Evolutionary conservation across 1,140 invertebrate species (phyloP).

Genomic region (Pygmarrhopalites habei): DNA sequence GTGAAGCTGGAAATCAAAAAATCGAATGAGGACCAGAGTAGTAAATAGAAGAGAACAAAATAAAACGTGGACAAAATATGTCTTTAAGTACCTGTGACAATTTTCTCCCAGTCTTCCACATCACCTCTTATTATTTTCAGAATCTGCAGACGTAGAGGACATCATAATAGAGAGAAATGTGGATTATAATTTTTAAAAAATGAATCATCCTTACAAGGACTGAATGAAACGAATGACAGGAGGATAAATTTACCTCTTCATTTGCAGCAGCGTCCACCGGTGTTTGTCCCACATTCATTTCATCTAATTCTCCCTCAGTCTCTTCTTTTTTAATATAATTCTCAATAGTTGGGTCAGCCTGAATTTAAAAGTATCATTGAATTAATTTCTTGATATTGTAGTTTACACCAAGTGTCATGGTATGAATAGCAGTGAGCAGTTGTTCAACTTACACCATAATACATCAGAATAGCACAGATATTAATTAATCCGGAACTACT

Average conservation of each 20-base stretch:
- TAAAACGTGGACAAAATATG: too few species aligned
- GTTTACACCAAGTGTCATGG: not conserved
- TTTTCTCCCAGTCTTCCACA: constrained; percentile 20
- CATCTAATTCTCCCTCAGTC: constrained; percentile 12
- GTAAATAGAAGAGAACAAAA: too few species aligned
- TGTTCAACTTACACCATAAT: constrained; percentile 22
- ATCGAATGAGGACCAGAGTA: too few species aligned
- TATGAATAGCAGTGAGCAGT: not conserved
- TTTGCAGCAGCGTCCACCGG: constrained; percentile 21
- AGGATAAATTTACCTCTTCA: not conserved
- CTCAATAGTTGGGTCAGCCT: constrained; percentile 30
- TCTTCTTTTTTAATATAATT: constrained; percentile 22
- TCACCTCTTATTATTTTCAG: not conserved
- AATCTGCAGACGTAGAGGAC: not conserved
- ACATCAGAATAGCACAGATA: constrained; percentile 28
- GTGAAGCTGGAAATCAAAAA: too few species aligned
- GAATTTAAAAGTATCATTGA: not conserved
- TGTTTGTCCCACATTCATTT: constrained; percentile 21
- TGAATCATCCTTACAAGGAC: too few species aligned
- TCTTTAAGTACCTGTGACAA: too few species aligned
- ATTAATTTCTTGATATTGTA: not conserved
- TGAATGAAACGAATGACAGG: too few species aligned
- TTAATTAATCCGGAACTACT: constrained; percentile 16
- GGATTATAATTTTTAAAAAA: too few species aligned
- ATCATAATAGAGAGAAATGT: too few species aligned